phyloP scores from a whole-genome alignment of 2,797 vertebrate genomes.

The Gouania willdenowi region DNA sequence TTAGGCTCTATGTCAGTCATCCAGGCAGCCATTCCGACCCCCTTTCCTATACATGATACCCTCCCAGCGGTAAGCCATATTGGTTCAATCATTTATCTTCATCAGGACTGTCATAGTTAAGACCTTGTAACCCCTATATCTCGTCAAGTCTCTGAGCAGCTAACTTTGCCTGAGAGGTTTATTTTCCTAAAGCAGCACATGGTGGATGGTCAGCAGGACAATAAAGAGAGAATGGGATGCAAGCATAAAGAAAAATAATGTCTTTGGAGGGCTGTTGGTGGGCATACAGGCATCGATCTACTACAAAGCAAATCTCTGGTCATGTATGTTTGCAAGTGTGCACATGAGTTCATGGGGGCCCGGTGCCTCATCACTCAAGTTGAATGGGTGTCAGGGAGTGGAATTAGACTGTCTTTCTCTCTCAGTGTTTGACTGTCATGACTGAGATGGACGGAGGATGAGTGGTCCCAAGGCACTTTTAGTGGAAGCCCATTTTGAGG shows the following conservation, averaged over 20 bases:
- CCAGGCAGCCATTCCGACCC: constrained; percentile 20
- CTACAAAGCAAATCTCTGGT: constrained; percentile 11
- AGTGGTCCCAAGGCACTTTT: constrained; percentile 59
- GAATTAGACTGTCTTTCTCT: constrained; percentile 74
- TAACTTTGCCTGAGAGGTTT: constrained; percentile 45
- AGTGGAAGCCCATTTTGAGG: constrained; percentile 50
- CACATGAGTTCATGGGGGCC: constrained; percentile 23
- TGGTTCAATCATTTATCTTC: constrained; percentile 72
- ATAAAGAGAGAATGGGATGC: constrained; percentile 38
- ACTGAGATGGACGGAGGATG: constrained; percentile 51
- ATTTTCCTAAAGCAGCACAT: constrained; percentile 36
- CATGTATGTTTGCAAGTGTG: constrained; percentile 12
- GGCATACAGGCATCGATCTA: not conserved
- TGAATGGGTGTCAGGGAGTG: constrained; percentile 65
- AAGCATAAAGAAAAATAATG: constrained; percentile 18
- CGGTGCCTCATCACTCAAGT: constrained; percentile 64
- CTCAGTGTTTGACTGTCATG: constrained; percentile 61
- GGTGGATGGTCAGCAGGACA: constrained; percentile 48
- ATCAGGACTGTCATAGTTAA: constrained; percentile 58
- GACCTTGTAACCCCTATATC: constrained; percentile 38
- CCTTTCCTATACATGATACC: constrained; percentile 42
- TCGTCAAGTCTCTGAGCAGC: constrained; percentile 44
- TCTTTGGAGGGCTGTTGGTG: constrained; percentile 4
- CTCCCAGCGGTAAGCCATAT: constrained; percentile 43
- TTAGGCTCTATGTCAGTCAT: constrained; percentile 56